Evolutionary conservation across 2,888 invertebrate species (phyloP), one percentile per base, ranked within the genome.

Genomic region (Pachliopta kotzebuea): DNA sequence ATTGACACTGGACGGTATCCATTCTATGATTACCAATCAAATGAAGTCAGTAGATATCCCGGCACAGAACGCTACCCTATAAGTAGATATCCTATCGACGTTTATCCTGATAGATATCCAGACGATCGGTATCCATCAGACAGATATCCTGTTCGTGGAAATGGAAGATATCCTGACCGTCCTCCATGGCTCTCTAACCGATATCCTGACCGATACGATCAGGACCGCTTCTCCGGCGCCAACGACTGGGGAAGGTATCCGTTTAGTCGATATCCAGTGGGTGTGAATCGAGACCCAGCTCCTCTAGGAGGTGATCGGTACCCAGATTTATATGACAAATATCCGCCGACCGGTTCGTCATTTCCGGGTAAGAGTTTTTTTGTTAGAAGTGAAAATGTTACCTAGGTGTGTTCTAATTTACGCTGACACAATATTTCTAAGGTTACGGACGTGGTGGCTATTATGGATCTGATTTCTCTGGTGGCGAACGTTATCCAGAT

Each of bases 341-440:
- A 93, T 90, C 93, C 94, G 84, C 90, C 91, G 84, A 88, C 88
- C 85, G 90, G 90, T 84, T 87, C 90, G 68, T 89, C 90, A 76
- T 90, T 87, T 75, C 89, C 88, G 75, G 91, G 91, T 91, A 84
- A 89, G 90, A 83, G 83, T 72, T 62, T 57, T 24, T 31, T 21
- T 18, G 11, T 45, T 6, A 57, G 6, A 6, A 45, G n/a, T 45
- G 4, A 45, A 45, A 45, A 4, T 7, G 0, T 45, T 6, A 0
- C 45, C 21, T n/a, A 21, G 6, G 8, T 11, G 14, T 52, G 11
- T 21, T 53, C 1, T 37, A 4, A 37, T 14, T 9, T 37, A 37
- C 31, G 49, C 20, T 31, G 50, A 62, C 29, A 42, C 18, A 20
- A n/a, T 45, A 56, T 67, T 66, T 71, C 69, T 70, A 79, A 86